phyloP scores from a whole-genome alignment of 2,888 invertebrate genomes.

The Stenodema calcarata region DNA sequence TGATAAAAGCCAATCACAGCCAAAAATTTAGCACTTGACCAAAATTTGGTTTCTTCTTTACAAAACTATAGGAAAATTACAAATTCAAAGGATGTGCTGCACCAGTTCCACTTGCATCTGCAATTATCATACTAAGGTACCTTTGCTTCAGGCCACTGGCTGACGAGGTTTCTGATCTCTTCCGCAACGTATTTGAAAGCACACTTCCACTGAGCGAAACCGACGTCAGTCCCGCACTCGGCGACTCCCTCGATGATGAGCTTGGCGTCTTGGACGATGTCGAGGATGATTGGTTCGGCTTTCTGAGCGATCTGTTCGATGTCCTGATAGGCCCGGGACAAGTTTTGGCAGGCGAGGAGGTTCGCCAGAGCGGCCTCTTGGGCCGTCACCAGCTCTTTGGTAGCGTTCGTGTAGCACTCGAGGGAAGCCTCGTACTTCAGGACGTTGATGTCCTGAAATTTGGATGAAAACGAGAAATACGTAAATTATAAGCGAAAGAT shows the following conservation, averaged over 20 bases:
- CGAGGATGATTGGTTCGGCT: background rate
- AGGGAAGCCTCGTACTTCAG: background rate
- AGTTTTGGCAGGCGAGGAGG: background rate
- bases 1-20: no score
- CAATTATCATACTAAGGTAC: no score
- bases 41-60: no score
- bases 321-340: constrained; percentile 23
- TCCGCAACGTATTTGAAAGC: background rate
- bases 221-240: background rate
- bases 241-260: constrained; percentile 8
- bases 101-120: no score
- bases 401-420: constrained; percentile 32
- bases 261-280: constrained; percentile 5
- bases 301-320: constrained; percentile 16
- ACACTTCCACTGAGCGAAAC: constrained; percentile 9
- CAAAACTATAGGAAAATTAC: no score
- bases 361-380: background rate
- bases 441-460: background rate
- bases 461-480: no score
- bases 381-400: constrained; percentile 13
- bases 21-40: no score
- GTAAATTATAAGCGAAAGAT: no score
- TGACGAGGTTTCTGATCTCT: background rate
- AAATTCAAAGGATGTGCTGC: no score
- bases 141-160: constrained; percentile 37